Evolutionary conservation across 1,140 invertebrate species (phyloP), one percentile per base, ranked within the genome.

Genomic region (Branchinecta lindahli): DNA sequence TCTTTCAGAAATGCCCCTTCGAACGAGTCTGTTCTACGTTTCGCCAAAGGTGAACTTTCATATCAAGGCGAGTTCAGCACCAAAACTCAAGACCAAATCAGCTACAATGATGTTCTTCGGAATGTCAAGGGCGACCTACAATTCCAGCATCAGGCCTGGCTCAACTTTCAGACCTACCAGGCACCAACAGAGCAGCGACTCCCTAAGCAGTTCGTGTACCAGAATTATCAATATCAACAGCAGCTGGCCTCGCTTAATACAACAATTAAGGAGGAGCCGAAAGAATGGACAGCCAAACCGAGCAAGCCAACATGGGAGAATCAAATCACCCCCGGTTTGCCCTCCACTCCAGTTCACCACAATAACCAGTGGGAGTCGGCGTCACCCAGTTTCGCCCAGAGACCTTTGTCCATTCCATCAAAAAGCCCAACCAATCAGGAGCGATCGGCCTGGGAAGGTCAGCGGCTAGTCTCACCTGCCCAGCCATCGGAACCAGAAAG

Each of bases 401-500:
- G 33, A 33, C 18, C 52, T 61, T 61, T 61, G 52, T 20, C 52
- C 18, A 61, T 15, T 4, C 52, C 52, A 20, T 15, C 18, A 15
- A 61, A 12, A 61, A 20, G 18, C 12, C 12, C 12, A 6, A 61
- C 12, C 18, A 20, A 12, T 61, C 18, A 12, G 18, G 52, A 15
- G 4, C 18, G 12, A 15, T 15, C 12, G 52, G 18, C 52, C 18
- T 61, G 52, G 52, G 52, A 68, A 68, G 18, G 21, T 7, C 67
- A 68, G 67, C 67, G 46, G 44, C 46, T 68, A n/a, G 46, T 45
- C 44, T 46, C 47, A 12, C 12, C 44, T 7, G 10, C 10, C 44
- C 45, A 46, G 68, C 47, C 18, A 15, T 45, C n/a, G 21, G 68
- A 21, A 46, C 68, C 15, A n/a, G 46, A 45, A 45, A 69, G 68